Base-by-base conservation (phyloP, 2,888 invertebrate species). In the Lochmaea crataegi region DNA sequence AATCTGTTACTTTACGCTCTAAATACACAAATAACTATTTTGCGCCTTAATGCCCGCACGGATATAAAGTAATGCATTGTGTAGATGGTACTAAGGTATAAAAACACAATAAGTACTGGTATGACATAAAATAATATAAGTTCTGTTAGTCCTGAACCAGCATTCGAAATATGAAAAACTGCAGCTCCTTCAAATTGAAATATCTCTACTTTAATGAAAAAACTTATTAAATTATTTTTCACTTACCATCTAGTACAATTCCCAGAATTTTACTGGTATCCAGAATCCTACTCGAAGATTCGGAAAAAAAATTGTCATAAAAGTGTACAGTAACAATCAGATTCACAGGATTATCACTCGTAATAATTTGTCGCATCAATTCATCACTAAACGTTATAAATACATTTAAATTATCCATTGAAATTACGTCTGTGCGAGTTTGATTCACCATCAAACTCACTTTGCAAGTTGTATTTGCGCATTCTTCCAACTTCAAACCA, bases 241-340 rank as follows among this genome's bases (percentile, higher is more conserved):
- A 53, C 32, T 67, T 65, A 71, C 74, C 74, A 68, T 68, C 72
- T 22, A 91, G 85, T 0, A 90, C 86, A 45, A 92, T 85, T 41
- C 91, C 91, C 66, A 91, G 85, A 38, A 92, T 88, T 53, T 89
- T 89, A 75, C 76, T 77, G 11, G 79, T 79, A 16, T 68, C 56
- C 18, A 65, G 65, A 11, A 65, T 67, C 18, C 65, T 71, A 18
- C 67, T 63, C 5, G 61, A 65, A 14, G 65, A 51, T 69, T 80
- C 80, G 70, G 81, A 77, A 60, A 83, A 83, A 9, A 82, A 71
- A 26, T 76, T 77, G 71, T 81, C 77, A 11, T 75, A 70, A 65
- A 79, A 80, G 73, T 77, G 81, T 42, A 81, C 53, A 1, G 77
- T 78, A 53, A 81, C 72, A 6, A 78, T 74, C 14, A 82, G 41